Evolutionary conservation across 2,113 vertebrate genomes (phyloP), one percentile per base, ranked within the genome.

Genomic region (Psophia crepitans): DNA sequence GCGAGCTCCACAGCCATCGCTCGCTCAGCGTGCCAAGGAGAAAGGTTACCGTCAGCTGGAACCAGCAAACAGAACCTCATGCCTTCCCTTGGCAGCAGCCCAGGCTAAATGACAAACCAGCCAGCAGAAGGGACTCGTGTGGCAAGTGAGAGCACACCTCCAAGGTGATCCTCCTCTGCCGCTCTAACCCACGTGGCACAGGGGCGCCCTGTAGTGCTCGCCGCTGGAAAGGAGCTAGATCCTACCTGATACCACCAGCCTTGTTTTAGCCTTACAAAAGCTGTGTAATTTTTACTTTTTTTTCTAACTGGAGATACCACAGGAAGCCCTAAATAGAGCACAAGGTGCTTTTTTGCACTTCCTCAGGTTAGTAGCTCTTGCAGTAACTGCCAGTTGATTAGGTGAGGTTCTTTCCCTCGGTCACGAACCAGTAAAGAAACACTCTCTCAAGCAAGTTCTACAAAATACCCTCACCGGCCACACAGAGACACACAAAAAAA

Each of bases 51-150:
- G 3, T 41, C 43, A 69, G 43, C 35, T 37, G 48, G 28, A 66
- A 58, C 23, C 43, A 63, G 44, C 26, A 84, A 56, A 54, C 5
- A 28, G 14, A 51, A 81, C 39, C 48, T 39, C 64, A 22, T 2
- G 32, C 51, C 53, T 66, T 43, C 22, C 32, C 60, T 22, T 41
- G 0, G 1, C 85, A 81, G 63, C 33, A 28, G 0, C 4, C 16
- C 68, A 32, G 37, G 37, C 9, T 37, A n/a, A 48, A 64, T 23
- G 54, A 48, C 41, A 63, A 66, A 39, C 11, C 2, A 46, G 35
- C 10, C 80, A 91, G n/a, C 80, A 89, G n/a, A 56, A 68, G 14
- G 46, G 33, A 94, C 43, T 26, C 33, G 26, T 0, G 1, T 14
- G 27, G 49, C 14, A 68, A 63, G 28, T 13, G 23, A 68, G 30